Base-by-base conservation (phyloP, 2,888 invertebrate genomes). In the Oscheius sp. region DNA sequence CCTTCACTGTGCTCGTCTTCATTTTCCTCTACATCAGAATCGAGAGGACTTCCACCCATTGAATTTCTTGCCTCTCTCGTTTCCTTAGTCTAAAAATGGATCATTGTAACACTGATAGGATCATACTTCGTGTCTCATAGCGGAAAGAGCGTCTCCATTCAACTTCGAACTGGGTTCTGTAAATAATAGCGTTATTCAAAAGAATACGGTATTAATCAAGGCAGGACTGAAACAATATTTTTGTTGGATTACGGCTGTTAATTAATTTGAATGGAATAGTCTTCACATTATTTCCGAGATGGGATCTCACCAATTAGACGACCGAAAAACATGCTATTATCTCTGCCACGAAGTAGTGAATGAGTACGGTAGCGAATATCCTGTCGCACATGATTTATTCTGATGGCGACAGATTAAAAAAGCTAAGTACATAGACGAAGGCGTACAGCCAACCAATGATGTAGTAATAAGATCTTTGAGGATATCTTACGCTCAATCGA, bases 21-120 rank as follows among this genome's bases (percentile, higher is more conserved):
- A 24, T 72, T 70, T 20, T 77, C 77, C 22, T 75, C 77, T 0
- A 69, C 75, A 41, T 77, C 77, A 24, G 77, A 77, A 22, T 77
- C 77, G 24, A 77, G n/a, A 1, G 77, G 77, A 36, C 77, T 77
- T 22, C 74, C 77, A 17, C 74, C 75, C 44, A 70, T 73, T 0
- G 77, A 77, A 38, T 70, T 67, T 12, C 71, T 20, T 22, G 44
- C 63, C 24, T 67, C 67, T 6, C 51, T 22, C 14, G 44, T 5
- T 8, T 44, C 59, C 28, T 59, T 59, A n/a, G 9, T 33, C 56
- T 56, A 36, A 22, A 56, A 17, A 56, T 56, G 9, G 38, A 30
- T n/a, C 20, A 56, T 14, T 9, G 26, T 30, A 24, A 26, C 12
- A 14, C 28, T 6, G 5, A 50, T 41, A 6, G 41, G 12, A 41